A percentile compares a stretch with the other conserved stretches of the same genome.
Evolutionary conservation across 2,113 vertebrate species (phyloP).

Genomic region (Petrocephalus zakoni): DNA sequence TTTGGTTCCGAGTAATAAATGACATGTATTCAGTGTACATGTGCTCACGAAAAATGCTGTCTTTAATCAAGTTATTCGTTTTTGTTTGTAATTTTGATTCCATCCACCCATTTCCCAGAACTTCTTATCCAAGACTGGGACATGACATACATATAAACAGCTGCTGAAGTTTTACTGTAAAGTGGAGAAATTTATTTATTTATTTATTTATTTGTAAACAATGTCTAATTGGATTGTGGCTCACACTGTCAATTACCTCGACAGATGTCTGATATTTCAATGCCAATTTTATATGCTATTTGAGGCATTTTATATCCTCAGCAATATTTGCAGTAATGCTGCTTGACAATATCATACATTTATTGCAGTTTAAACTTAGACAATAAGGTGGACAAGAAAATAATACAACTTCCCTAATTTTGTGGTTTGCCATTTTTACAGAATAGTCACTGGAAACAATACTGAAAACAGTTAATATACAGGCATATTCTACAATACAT

Average conservation of each 20-base stretch:
- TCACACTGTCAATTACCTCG: background rate
- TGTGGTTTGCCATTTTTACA: background rate
- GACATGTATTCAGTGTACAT: background rate
- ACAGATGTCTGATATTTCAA: background rate
- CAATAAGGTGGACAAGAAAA: background rate
- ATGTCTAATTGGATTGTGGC: background rate
- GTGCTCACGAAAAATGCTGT: background rate
- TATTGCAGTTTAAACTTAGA: background rate
- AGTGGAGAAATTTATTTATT: background rate
- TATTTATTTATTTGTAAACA: background rate
- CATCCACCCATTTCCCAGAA: background rate
- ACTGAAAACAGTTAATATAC: background rate
- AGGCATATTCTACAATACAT: background rate
- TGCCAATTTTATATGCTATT: background rate
- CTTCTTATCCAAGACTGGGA: background rate
- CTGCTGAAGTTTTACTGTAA: background rate
- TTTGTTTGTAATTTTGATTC: background rate
- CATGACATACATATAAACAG: background rate
- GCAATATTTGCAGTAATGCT: background rate
- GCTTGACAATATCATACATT: background rate
- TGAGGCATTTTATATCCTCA: background rate
- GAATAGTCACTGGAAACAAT: constrained; percentile 9
- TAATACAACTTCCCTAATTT: background rate
- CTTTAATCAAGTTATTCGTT: background rate
- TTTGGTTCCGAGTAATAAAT: background rate